Percentiles rank a stretch among this genome's conserved stretches.
These are phyloP conservation scores for Icerya purchasi DNA, from an alignment of 2,888 invertebrate genomes.

Conservation along the genomic window DNA sequence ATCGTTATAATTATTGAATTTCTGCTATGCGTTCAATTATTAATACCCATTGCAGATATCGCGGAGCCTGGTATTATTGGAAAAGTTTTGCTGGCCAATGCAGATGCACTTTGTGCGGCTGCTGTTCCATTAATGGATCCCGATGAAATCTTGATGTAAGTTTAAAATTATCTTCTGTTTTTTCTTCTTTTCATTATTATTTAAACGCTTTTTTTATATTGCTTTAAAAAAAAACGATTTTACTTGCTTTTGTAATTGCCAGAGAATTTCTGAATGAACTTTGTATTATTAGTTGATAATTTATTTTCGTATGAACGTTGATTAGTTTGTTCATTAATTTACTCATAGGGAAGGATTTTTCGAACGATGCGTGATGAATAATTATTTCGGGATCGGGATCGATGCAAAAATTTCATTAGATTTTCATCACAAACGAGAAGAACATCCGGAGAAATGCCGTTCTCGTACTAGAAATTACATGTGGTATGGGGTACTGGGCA, in stretches of 20 bases:
- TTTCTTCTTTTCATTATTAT: too few species aligned
- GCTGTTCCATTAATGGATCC: slow-evolving; percentile 90
- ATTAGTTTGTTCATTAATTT: too few species aligned
- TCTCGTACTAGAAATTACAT: slow-evolving; percentile 87
- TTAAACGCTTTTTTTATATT: too few species aligned
- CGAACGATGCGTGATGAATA: slow-evolving; percentile 94
- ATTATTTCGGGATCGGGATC: slow-evolving; percentile 94
- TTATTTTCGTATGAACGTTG: too few species aligned
- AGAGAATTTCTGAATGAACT: too few species aligned
- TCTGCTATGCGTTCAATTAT: too few species aligned
- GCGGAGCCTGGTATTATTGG: slow-evolving; percentile 70
- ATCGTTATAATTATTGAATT: too few species aligned
- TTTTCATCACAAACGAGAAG: slow-evolving; percentile 90
- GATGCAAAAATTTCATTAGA: slow-evolving; percentile 94
- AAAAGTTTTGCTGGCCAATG: slow-evolving; percentile 84
- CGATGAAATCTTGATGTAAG: slow-evolving; percentile 52
- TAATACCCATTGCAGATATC: too few species aligned
- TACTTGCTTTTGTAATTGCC: too few species aligned
- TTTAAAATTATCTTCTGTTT: slow-evolving; percentile 13
- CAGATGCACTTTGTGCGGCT: slow-evolving; percentile 86
- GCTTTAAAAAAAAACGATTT: too few species aligned
- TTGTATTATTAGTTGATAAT: too few species aligned
- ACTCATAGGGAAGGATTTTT: slow-evolving; percentile 54
- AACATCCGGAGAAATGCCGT: slow-evolving; percentile 87
- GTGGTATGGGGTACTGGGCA: slow-evolving; percentile 49